Evolutionary conservation across 2,888 invertebrate species (phyloP).

Genomic region (Limnephilus marmoratus): DNA sequence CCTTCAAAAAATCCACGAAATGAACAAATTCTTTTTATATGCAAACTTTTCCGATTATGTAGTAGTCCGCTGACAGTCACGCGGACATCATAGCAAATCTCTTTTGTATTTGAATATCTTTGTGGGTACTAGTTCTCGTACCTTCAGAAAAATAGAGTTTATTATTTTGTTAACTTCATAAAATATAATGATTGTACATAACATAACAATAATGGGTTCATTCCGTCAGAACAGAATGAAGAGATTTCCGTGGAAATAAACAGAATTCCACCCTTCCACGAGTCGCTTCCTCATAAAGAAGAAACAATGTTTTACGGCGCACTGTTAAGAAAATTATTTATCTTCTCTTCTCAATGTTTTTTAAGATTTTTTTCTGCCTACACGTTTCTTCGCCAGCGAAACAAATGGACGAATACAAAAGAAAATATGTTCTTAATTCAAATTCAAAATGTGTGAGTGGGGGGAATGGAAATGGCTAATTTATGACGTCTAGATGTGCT

Average conservation of each 20-base stretch:
- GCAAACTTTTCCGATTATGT: too few relatives aligned
- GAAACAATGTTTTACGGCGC: constrained; percentile 56
- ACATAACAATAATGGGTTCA: not conserved
- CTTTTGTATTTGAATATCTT: too few relatives aligned
- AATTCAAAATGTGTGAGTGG: constrained; percentile 65
- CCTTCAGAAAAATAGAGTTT: not conserved
- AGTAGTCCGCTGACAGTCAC: too few relatives aligned
- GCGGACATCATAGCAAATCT: too few relatives aligned
- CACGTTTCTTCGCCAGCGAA: constrained; percentile 53
- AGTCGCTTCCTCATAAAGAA: constrained; percentile 46
- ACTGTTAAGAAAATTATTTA: constrained; percentile 62
- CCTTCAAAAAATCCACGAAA: too few relatives aligned
- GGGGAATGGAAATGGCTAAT: constrained; percentile 64
- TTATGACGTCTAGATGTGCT: constrained; percentile 64
- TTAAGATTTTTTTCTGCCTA: constrained; percentile 58
- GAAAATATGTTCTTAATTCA: constrained; percentile 66
- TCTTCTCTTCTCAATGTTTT: constrained; percentile 60
- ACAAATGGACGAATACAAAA: constrained; percentile 65
- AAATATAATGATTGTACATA: not conserved
- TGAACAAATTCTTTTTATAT: too few relatives aligned
- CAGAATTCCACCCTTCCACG: constrained; percentile 35
- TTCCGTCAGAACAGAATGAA: not conserved
- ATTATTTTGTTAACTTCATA: not conserved
- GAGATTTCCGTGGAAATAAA: not conserved
- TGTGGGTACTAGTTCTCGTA: too few relatives aligned